A percentile compares a stretch with the other conserved stretches of the same genome.
Conservation (phyloP, 2,113 vertebrate species). For the Syngnathus floridae region DNA sequence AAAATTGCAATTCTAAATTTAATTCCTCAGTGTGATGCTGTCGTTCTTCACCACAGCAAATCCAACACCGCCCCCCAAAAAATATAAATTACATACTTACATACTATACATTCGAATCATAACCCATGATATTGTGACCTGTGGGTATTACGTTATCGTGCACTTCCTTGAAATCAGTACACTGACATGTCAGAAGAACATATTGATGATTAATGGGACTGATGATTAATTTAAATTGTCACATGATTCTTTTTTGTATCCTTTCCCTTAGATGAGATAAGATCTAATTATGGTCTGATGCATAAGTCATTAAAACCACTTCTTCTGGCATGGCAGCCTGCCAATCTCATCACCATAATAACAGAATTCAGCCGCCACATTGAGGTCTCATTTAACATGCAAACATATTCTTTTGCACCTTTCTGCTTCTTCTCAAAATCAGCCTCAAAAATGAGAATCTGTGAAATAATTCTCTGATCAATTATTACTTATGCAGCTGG, state of each 20-base stretch:
- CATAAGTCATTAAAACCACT: constrained; percentile 68
- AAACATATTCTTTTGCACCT: constrained; percentile 62
- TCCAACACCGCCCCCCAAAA: too few relatives aligned
- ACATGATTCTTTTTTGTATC: constrained; percentile 64
- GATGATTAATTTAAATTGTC: constrained; percentile 68
- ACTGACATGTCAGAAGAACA: constrained; percentile 34
- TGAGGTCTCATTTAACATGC: constrained; percentile 58
- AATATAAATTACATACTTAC: too few relatives aligned
- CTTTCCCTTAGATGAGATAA: constrained; percentile 66
- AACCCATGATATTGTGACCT: too few relatives aligned
- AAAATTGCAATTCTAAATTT: too few relatives aligned
- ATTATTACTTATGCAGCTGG: constrained; percentile 48
- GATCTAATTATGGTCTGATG: constrained; percentile 69
- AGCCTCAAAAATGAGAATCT: constrained; percentile 41
- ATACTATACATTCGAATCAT: too few relatives aligned
- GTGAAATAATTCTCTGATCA: constrained; percentile 59
- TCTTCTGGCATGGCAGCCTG: constrained; percentile 56
- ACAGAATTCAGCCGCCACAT: constrained; percentile 27
- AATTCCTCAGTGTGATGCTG: too few relatives aligned
- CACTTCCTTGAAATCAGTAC: neutral
- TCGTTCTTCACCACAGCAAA: too few relatives aligned
- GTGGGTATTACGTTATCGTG: neutral
- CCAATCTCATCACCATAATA: constrained; percentile 59
- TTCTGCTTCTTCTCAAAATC: constrained; percentile 39
- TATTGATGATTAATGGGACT: neutral